Conservation (phyloP, 2,113 vertebrate species). For the Neolamprologus sp. region DNA sequence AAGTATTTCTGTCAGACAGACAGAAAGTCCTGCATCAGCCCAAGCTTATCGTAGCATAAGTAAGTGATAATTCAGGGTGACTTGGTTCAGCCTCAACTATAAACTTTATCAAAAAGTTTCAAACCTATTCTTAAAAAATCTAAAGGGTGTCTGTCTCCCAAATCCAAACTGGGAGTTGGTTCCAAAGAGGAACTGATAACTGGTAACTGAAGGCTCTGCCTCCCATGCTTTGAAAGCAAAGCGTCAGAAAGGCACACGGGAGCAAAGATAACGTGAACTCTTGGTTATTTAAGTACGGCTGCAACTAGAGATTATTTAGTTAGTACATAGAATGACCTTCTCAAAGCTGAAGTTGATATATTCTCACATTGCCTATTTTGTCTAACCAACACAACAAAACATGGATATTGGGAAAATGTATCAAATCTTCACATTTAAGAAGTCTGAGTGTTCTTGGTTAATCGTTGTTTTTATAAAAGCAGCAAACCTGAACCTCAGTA, state of each 20-base stretch:
- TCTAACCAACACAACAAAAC: background rate
- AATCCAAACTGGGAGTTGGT: background rate
- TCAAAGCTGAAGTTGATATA: background rate
- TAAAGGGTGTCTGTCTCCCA: background rate
- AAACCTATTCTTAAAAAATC: background rate
- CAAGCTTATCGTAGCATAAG: rapidly evolving
- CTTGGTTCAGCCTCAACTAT: background rate
- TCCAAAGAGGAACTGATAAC: background rate
- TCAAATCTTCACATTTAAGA: rapidly evolving
- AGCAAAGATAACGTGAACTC: background rate
- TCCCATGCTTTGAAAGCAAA: background rate
- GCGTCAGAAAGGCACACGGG: rapidly evolving
- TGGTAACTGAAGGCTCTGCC: background rate
- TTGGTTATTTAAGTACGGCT: background rate
- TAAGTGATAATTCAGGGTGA: background rate
- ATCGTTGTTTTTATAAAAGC: background rate
- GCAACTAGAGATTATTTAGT: background rate
- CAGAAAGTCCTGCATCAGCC: background rate
- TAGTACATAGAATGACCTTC: rapidly evolving
- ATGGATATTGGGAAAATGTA: background rate
- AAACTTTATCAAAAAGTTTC: background rate
- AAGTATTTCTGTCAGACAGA: background rate
- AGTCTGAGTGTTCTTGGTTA: background rate
- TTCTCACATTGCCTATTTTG: background rate
- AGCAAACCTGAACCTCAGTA: background rate